Conservation (phyloP, 2,797 vertebrate species). For the Ceryle rudis region DNA sequence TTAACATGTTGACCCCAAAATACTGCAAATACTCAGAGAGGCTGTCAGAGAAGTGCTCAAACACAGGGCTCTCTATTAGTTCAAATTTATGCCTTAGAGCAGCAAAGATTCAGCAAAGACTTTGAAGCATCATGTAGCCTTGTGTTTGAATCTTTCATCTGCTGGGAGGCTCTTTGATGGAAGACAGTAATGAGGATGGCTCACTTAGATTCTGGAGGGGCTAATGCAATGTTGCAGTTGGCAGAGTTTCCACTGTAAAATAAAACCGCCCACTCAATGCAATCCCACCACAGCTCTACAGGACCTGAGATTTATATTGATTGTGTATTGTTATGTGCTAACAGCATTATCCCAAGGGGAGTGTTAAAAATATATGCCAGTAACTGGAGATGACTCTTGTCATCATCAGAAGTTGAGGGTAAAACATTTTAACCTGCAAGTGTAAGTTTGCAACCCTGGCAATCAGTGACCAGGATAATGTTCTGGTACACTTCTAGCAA, state of each 20-base stretch:
- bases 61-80: slow-evolving; percentile 14
- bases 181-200: not conserved
- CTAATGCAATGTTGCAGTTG: not conserved
- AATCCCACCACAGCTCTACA: not conserved
- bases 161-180: not conserved
- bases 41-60: not conserved
- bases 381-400: not conserved
- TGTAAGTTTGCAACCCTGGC: not conserved
- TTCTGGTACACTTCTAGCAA: rapidly evolving
- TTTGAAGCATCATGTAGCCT: slow-evolving; percentile 19
- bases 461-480: not conserved
- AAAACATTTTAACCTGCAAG: not conserved
- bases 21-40: slow-evolving; percentile 5
- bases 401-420: not conserved
- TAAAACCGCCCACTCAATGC: not conserved
- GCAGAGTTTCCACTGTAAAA: not conserved
- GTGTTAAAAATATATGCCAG: not conserved
- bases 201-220: not conserved
- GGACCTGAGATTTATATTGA: not conserved
- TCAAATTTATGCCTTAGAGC: slow-evolving; percentile 15
- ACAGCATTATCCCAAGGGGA: not conserved
- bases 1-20: not conserved
- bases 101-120: slow-evolving; percentile 18
- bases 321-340: not conserved
- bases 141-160: slow-evolving; percentile 14